Conservation (phyloP, 64 coral and sea anemone species). For the Acropora yongei region DNA sequence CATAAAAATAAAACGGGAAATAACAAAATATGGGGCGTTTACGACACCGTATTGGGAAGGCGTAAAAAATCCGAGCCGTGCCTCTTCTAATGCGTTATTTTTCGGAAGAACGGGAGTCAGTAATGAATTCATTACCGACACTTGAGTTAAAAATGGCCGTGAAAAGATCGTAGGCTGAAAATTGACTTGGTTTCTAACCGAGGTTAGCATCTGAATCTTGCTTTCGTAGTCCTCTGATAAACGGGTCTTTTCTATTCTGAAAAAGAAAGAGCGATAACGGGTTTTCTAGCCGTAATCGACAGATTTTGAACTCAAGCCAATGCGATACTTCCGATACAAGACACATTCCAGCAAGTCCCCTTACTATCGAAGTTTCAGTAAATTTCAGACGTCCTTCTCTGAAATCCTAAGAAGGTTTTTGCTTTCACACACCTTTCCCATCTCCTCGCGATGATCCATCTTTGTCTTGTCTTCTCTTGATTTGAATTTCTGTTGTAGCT, state of each 20-base stretch:
- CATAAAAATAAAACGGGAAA: too few species aligned
- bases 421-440: slow-evolving; percentile 68
- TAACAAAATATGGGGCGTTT: too few species aligned
- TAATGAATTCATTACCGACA: too few species aligned
- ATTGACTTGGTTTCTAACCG: background rate
- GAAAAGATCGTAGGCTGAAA: too few species aligned
- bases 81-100: too few species aligned
- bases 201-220: slow-evolving; percentile 59
- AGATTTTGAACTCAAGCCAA: background rate
- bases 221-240: slow-evolving; percentile 68
- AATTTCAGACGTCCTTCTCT: background rate
- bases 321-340: too few species aligned
- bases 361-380: too few species aligned
- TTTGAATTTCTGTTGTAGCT: slow-evolving; percentile 90
- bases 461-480: slow-evolving; percentile 80
- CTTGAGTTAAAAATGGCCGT: too few species aligned
- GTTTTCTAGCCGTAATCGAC: background rate
- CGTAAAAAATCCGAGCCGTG: too few species aligned
- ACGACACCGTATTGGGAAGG: too few species aligned
- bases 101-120: too few species aligned
- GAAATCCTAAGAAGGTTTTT: background rate
- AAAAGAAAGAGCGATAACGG: background rate
- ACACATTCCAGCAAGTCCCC: too few species aligned
- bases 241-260: slow-evolving; percentile 74
- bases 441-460: slow-evolving; percentile 76